Evolutionary conservation across 2,113 vertebrate genomes (phyloP).

Genomic region (Dasypus novemcinctus): DNA sequence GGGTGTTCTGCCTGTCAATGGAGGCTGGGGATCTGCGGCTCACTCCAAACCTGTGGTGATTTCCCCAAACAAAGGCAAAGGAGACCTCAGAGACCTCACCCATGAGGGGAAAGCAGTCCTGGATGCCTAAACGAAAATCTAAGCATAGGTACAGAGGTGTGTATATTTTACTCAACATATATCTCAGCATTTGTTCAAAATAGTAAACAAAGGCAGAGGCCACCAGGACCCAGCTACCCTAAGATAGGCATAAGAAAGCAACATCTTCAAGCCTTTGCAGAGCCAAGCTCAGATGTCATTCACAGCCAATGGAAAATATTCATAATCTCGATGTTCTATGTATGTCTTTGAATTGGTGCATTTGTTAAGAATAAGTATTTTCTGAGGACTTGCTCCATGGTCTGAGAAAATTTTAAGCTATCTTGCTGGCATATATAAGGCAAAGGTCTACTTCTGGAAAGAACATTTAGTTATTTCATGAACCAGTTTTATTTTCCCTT

Average conservation of each 20-base stretch:
- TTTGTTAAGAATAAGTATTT: neutral
- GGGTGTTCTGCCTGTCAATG: constrained; percentile 88
- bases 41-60: constrained; percentile 89
- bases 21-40: constrained; percentile 91
- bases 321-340: neutral
- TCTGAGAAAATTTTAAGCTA: constrained; percentile 25
- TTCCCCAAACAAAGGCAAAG: constrained; percentile 74
- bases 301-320: neutral
- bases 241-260: neutral
- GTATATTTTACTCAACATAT: neutral
- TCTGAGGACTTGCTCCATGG: neutral
- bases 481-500: neutral
- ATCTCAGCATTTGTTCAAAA: neutral
- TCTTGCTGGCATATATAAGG: neutral
- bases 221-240: neutral
- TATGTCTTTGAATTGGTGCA: neutral
- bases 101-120: neutral
- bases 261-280: neutral
- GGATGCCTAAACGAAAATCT: neutral
- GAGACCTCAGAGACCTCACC: constrained; percentile 13
- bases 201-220: neutral
- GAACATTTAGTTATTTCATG: constrained; percentile 21
- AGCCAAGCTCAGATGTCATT: neutral
- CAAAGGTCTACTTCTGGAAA: constrained; percentile 18
- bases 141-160: neutral